Conservation (phyloP, 2,113 vertebrate species). For the Ramphastos sulfuratus region DNA sequence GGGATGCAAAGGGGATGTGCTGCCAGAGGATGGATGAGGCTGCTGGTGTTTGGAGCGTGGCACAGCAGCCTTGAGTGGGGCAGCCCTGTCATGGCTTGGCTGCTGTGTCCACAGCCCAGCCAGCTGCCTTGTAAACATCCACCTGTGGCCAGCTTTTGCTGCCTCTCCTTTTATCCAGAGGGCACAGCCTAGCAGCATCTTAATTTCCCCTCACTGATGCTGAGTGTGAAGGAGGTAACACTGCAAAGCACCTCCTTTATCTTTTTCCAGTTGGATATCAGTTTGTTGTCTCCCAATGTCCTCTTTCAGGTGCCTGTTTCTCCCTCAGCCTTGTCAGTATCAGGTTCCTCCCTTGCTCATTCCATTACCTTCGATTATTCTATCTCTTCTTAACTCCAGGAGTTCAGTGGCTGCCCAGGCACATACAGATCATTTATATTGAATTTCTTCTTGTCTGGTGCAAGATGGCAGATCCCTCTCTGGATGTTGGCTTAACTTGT, state of each 20-base stretch:
- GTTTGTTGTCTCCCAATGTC: background rate
- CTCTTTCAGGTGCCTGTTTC: background rate
- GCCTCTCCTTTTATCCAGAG: background rate
- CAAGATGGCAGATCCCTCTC: background rate
- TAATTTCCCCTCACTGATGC: background rate
- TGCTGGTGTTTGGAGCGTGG: background rate
- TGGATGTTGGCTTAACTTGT: background rate
- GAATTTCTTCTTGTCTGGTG: rapidly evolving
- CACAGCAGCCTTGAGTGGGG: background rate
- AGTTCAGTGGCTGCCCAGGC: background rate
- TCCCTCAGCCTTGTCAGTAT: background rate
- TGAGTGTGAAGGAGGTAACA: background rate
- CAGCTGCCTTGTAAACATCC: background rate
- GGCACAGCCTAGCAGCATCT: background rate
- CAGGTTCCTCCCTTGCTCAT: background rate
- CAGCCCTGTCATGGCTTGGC: background rate
- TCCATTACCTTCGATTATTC: background rate
- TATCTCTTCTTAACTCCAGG: background rate
- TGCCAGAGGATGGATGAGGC: background rate
- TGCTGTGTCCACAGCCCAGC: background rate
- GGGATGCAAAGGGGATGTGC: rapidly evolving
- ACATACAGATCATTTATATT: rapidly evolving
- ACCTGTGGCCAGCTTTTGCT: background rate
- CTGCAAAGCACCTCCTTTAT: background rate
- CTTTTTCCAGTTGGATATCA: background rate